Evolutionary conservation across 2,113 vertebrate species (phyloP), one percentile per base, ranked within the genome.

Genomic region (Isichthys henryi): DNA sequence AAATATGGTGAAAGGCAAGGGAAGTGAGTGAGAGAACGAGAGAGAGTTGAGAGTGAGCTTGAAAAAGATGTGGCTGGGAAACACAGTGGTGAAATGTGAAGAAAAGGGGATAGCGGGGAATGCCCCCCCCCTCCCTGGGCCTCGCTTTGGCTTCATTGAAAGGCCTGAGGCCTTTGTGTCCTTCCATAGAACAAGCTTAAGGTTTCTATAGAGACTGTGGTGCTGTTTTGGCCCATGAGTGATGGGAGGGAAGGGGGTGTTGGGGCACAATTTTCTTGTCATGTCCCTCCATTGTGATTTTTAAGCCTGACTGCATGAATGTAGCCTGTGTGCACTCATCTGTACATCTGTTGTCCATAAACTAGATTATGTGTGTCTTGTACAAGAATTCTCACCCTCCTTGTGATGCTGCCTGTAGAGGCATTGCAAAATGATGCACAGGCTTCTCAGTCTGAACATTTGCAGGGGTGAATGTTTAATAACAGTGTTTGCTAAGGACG

Each of bases 171-270:
- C 91, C 92, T 95, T 95, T 95, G 92, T 95, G 93, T 84, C 93
- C 91, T 89, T 91, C 90, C 66, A 91, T 90, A 82, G 89, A 92
- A 91, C 91, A 88, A 66, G 88, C 92, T 93, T n/a, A 86, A 88
- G 88, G 93, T 95, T 92, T 88, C 93, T 93, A 94, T 93, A 92
- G 94, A 90, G 91, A 95, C 93, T 2, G 35, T 66, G 19, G 88
- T 92, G 90, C 90, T 90, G 90, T 58, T 86, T 50, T 23, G n/a
- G 21, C 49, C 27, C 45, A 39, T 83, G 53, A 39, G 56, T 82
- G 56, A 49, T 35, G 62, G 27, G 46, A 48, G 31, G 84, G 91
- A 66, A 91, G 66, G 58, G 74, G 62, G 56, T 88, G 39, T 2
- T 88, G 50, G 88, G n/a, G n/a, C 19, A 82, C 4, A 17, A 21